Evolutionary conservation across 2,113 vertebrate genomes (phyloP), one percentile per base, ranked within the genome.

Genomic region (Craseonycteris thonglongyai): DNA sequence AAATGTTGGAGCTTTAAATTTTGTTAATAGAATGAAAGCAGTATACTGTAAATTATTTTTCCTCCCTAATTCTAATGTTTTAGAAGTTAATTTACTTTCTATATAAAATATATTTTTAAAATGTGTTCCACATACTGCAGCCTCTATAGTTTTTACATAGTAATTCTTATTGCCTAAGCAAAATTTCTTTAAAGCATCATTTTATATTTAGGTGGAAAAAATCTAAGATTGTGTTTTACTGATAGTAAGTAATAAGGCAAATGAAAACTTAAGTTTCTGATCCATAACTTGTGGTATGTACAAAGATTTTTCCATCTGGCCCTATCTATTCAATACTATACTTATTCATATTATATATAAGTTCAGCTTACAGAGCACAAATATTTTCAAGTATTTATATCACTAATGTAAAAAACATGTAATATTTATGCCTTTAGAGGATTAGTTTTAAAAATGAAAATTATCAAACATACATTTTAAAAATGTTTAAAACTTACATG

Each of bases 141-240:
- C 30, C 54, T 69, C 2, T n/a, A 5, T 72, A 56, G 18, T 59
- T 75, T 84, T 93, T 68, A 81, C 87, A 38, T 88, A 91, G 81
- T 90, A 91, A 85, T 90, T 90, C 26, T 69, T 93, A 47, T 47
- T 94, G 65, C 35, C 86, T 95, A 59, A 93, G 71, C 76, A 90
- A 91, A 79, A n/a, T 54, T 63, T 90, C 14, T 59, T 85, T 11
- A 11, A 75, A 78, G 21, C n/a, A 14, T 45, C 12, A 75, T 91
- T 38, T 78, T 69, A 26, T 65, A 93, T 69, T 95, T 90, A 72
- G 59, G 54, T 12, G 5, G 30, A n/a, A 91, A 80, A 63, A 49
- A n/a, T 30, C 16, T 81, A 93, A 93, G n/a, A 35, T 40, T 72
- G 15, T 78, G 8, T 78, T 19, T 79, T 72, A 69, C 2, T 85